These are phyloP conservation scores for Harlomillsia oculata DNA, from an alignment of 1,140 invertebrate genomes.

Conservation along the genomic window DNA sequence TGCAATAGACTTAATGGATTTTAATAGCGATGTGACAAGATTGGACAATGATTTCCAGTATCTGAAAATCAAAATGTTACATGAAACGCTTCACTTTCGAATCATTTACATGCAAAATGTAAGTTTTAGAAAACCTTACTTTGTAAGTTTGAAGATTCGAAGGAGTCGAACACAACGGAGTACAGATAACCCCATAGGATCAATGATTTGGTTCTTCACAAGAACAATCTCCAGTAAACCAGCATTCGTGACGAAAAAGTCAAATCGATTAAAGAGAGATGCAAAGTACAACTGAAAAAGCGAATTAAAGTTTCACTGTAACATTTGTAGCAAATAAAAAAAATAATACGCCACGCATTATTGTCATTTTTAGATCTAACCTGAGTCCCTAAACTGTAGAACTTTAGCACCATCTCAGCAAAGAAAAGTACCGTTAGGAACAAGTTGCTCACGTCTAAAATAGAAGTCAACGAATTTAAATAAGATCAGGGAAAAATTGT, in stretches of 20 bases:
- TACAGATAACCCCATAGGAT: constrained; percentile 85
- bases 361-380: constrained; percentile 43
- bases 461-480: constrained; percentile 33
- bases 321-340: neutral
- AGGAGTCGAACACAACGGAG: constrained; percentile 89
- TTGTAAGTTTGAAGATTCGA: constrained; percentile 92
- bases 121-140: constrained; percentile 44
- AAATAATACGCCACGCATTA: neutral
- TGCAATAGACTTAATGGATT: constrained; percentile 97
- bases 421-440: constrained; percentile 97
- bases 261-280: constrained; percentile 90
- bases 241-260: constrained; percentile 93
- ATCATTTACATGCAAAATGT: neutral
- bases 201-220: constrained; percentile 63
- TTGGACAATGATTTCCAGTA: constrained; percentile 98
- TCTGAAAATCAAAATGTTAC: constrained; percentile 47
- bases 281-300: constrained; percentile 79
- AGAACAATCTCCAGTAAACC: constrained; percentile 91
- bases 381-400: constrained; percentile 97
- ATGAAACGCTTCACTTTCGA: neutral
- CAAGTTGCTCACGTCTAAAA: constrained; percentile 82
- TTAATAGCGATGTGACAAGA: constrained; percentile 91
- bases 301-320: constrained; percentile 3
- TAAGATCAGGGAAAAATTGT: neutral
- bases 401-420: constrained; percentile 97